These are phyloP conservation scores for Hemibagrus guttatus DNA, from an alignment of 2,797 vertebrate species.

Conservation along the genomic window DNA sequence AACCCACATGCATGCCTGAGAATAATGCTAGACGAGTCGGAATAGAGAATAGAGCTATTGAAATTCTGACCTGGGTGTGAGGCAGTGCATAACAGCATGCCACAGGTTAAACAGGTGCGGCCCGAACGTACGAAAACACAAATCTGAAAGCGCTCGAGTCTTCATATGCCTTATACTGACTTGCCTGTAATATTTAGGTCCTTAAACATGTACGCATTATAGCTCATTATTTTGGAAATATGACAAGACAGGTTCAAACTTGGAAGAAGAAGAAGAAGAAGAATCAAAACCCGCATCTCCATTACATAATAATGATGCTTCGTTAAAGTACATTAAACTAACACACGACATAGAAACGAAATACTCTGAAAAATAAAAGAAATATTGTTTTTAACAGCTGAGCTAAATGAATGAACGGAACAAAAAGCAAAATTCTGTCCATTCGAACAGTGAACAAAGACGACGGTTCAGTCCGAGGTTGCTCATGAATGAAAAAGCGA, in stretches of 20 bases:
- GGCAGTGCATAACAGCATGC: constrained; percentile 16
- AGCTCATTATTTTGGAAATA: background rate
- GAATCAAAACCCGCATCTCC: background rate
- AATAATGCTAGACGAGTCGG: constrained; percentile 8
- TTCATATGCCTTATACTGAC: background rate
- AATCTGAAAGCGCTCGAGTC: background rate
- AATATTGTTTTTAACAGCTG: background rate
- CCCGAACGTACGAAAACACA: constrained; percentile 17
- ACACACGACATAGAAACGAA: background rate
- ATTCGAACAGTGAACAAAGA: constrained; percentile 24
- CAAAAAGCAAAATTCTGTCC: constrained; percentile 5
- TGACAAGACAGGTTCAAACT: background rate
- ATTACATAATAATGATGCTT: background rate
- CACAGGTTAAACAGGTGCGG: constrained; percentile 33
- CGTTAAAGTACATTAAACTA: background rate
- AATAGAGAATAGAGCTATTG: constrained; percentile 19
- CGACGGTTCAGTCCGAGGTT: constrained; percentile 24
- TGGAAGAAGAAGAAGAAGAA: too few relatives aligned
- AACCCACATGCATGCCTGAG: background rate
- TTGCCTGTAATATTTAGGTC: background rate
- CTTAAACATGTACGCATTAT: background rate
- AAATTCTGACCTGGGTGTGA: constrained; percentile 36
- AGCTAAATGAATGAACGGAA: background rate
- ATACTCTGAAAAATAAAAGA: background rate
- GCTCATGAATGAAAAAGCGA: constrained; percentile 32